A percentile compares a stretch with the other conserved stretches of the same genome.
phyloP scores from a whole-genome alignment of 2,888 invertebrate genomes.

The Nymphalis urticae region DNA sequence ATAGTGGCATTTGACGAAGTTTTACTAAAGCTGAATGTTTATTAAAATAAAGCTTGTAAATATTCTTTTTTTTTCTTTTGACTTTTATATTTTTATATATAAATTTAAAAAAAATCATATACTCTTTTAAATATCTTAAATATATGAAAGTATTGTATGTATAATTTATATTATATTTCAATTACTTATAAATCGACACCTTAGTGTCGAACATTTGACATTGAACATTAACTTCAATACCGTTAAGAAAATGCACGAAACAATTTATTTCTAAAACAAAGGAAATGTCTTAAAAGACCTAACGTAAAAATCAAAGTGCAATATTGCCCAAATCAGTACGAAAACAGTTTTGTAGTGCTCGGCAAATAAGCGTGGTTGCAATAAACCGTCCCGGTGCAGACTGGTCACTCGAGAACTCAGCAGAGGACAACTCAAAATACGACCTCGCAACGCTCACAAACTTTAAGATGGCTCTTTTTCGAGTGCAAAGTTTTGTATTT shows the following conservation, averaged over 20 bases:
- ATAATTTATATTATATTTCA: no score
- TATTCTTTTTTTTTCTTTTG: neutral
- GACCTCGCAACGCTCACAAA: constrained; percentile 53
- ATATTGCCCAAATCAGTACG: constrained; percentile 67
- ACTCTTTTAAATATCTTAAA: no score
- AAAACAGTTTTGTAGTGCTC: constrained; percentile 68
- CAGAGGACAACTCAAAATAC: constrained; percentile 61
- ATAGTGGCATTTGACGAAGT: constrained; percentile 18
- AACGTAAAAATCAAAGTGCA: constrained; percentile 39
- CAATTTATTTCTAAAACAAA: neutral
- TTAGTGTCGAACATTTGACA: no score
- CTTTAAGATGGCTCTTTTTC: constrained; percentile 68
- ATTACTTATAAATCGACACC: no score
- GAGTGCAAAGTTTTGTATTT: constrained; percentile 69
- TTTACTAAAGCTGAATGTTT: constrained; percentile 7
- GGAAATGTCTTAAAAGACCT: neutral
- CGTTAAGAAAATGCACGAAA: neutral
- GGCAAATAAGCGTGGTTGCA: constrained; percentile 67
- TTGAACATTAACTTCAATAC: no score
- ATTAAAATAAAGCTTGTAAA: neutral
- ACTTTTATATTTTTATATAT: neutral
- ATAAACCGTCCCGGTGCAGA: constrained; percentile 56
- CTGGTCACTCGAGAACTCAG: constrained; percentile 64
- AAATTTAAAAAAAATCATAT: no score
- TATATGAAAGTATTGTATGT: no score